Base-by-base conservation (phyloP, 2,113 vertebrate genomes). In the Pangasianodon gigas region DNA sequence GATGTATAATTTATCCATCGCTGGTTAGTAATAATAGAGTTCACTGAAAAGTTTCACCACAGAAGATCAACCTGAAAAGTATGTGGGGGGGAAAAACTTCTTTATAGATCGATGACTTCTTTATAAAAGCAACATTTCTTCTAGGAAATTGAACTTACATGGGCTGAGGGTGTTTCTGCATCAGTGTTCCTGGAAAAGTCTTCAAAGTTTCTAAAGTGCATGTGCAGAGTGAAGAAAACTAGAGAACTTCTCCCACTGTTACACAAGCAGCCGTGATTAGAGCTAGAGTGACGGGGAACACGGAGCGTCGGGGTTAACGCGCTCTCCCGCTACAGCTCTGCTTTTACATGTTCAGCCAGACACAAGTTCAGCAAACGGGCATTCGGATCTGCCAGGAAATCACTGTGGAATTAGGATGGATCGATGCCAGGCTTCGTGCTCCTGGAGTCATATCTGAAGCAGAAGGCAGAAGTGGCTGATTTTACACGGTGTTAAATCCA, bases 131-230 rank as follows among this genome's bases (percentile, higher is more conserved):
- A 67, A 29, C 9, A 10, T 16, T 16, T n/a, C n/a, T 16, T 37
- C 32, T 5, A 37, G 46, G 26, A 80, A 80, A 29, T 29, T 21
- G 52, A 58, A 37, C n/a, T 58, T 58, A 4, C 3, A 41, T 1
- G 32, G 54, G 32, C 51, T 19, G 48, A 32, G 51, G 79, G 51
- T 54, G 79, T n/a, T 54, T 82, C 79, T 32, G 79, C 51, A 1
- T 56, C 79, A 52, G 79, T 26, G 44, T 29, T 51, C 26, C 77
- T 80, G 79, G 48, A 52, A 81, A 81, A 52, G 75, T 52, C 79
- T n/a, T 81, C 51, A 82, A 32, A 83, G 81, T 83, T 56, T 83
- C 32, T 11, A 83, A 83, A 83, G 81, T 58, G n/a, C 81, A 41
- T 58, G 14, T 83, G 18, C 52, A 41, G 81, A 56, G 81, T 41